Percentiles rank a stretch among this genome's conserved stretches.
Conservation (phyloP, 30 jellyfish, hydroid and myxozoan species). For the Hydractinia symbiolongicarpus region DNA sequence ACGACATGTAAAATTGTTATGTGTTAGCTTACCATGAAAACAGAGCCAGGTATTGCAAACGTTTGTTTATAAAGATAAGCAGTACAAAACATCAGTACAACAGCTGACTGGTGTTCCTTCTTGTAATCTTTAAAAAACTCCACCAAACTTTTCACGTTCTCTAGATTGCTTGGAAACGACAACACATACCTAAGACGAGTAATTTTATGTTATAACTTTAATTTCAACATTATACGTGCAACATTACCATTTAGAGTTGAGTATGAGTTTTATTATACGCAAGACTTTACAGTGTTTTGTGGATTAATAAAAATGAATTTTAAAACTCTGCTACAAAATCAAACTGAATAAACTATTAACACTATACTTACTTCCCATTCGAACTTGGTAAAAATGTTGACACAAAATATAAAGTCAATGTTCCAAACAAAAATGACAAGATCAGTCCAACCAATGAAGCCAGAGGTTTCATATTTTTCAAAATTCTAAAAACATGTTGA, state of each 20-base stretch:
- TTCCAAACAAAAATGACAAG: too few species aligned
- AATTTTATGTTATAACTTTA: not conserved
- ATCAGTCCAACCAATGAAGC: too few species aligned
- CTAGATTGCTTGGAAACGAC: conserved; percentile 70
- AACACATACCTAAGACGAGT: not conserved
- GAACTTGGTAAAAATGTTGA: conserved; percentile 26
- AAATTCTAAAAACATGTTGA: too few species aligned
- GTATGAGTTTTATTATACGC: too few species aligned
- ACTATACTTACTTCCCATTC: conserved; percentile 4
- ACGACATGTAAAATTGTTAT: too few species aligned
- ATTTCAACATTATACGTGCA: too few species aligned
- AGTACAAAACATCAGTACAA: conserved; percentile 59
- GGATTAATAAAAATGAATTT: too few species aligned
- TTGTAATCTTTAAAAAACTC: conserved; percentile 42
- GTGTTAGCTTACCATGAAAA: conserved; percentile 59
- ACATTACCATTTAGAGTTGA: too few species aligned
- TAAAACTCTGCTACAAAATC: too few species aligned
- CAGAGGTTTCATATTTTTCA: too few species aligned
- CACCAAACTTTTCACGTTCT: conserved; percentile 62
- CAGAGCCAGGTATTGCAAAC: conserved; percentile 98
- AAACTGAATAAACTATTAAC: not conserved
- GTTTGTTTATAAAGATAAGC: conserved; percentile 93
- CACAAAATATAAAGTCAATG: not conserved
- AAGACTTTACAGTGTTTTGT: too few species aligned
- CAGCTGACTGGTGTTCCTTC: conserved; percentile 41